Conservation (phyloP, 2,113 vertebrate species). For the Crypturellus undulatus region DNA sequence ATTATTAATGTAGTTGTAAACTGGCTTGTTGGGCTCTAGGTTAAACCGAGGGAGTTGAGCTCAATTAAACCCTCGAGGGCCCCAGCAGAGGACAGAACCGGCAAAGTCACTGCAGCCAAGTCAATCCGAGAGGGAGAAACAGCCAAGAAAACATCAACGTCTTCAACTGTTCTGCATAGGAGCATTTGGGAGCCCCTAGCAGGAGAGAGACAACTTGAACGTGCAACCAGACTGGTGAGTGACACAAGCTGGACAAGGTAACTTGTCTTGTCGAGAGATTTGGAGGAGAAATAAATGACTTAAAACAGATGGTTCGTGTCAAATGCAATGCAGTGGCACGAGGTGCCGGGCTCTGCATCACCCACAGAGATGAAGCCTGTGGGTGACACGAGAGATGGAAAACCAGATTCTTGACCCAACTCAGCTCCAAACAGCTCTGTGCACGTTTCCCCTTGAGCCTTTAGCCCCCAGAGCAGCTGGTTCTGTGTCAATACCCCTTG, state of each 20-base stretch:
- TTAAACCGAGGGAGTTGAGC: not conserved
- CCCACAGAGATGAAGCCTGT: not conserved
- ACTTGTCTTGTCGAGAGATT: not conserved
- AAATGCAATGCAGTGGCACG: fast-evolving
- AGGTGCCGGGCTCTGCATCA: not conserved
- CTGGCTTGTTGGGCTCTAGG: not conserved
- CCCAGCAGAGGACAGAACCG: not conserved
- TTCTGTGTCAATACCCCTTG: not conserved
- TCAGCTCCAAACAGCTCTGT: not conserved
- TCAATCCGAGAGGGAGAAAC: not conserved
- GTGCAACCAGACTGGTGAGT: not conserved
- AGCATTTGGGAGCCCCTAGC: not conserved
- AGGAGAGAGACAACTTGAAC: not conserved
- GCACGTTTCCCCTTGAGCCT: not conserved
- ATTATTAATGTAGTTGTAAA: not conserved
- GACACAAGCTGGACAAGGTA: fast-evolving
- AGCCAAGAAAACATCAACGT: not conserved
- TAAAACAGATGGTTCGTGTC: not conserved
- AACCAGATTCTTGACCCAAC: not conserved
- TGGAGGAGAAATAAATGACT: not conserved
- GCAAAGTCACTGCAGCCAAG: not conserved
- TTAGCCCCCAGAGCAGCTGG: not conserved
- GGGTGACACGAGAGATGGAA: not conserved
- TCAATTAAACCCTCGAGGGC: not conserved
- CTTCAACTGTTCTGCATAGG: not conserved